phyloP scores from a whole-genome alignment of 2,113 vertebrate genomes.

The Cebus imitator region DNA sequence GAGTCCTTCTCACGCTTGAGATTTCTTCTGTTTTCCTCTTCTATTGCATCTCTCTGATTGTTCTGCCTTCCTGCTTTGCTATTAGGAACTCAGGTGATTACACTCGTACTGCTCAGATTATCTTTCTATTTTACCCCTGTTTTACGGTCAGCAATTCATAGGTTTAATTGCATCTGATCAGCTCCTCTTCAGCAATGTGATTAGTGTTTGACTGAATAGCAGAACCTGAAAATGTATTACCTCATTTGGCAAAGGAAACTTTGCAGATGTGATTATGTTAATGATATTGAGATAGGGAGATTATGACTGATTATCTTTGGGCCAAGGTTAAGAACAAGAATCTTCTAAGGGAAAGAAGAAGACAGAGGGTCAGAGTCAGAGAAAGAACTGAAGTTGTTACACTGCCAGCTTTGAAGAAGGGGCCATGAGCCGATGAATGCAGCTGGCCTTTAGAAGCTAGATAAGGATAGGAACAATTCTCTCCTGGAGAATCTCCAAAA shows the following conservation, averaged over 20 bases:
- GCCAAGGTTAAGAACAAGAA: neutral
- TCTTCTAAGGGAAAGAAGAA: neutral
- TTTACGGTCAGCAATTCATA: neutral
- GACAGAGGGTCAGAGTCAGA: neutral
- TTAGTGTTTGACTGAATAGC: neutral
- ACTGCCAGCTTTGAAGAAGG: neutral
- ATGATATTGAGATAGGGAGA: neutral
- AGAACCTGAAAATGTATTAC: neutral
- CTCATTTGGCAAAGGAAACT: neutral
- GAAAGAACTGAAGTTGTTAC: neutral
- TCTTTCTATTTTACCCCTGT: neutral
- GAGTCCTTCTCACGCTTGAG: neutral
- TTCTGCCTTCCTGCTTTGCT: neutral
- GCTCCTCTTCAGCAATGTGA: neutral
- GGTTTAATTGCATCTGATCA: neutral
- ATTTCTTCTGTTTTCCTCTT: neutral
- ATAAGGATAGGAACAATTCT: neutral
- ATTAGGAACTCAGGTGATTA: neutral
- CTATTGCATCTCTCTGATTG: neutral
- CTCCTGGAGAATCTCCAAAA: neutral
- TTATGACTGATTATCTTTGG: neutral
- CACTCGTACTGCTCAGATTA: neutral
- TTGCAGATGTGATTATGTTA: neutral
- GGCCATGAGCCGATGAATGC: neutral
- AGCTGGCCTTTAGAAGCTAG: neutral